Conservation (phyloP, 2,797 vertebrate genomes). For the Urosaurus nigricauda region DNA sequence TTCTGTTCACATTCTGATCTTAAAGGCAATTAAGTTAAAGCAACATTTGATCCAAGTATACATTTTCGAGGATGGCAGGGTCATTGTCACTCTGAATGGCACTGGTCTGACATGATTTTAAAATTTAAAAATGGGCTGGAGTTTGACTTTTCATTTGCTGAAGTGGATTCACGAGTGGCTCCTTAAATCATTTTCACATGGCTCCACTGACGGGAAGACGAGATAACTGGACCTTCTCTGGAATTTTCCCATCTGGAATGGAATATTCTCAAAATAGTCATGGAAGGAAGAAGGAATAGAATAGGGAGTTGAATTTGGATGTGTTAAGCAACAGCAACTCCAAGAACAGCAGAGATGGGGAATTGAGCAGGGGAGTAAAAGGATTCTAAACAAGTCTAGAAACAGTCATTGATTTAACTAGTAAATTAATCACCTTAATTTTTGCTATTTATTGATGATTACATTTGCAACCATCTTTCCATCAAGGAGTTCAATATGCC, state of each 20-base stretch:
- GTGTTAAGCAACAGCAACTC: background rate
- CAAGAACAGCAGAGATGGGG: background rate
- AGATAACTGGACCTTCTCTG: slow-evolving; percentile 1
- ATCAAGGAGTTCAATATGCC: too few species aligned
- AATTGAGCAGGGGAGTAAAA: background rate
- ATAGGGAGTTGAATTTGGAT: too few species aligned
- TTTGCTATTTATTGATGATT: background rate
- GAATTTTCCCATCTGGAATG: background rate
- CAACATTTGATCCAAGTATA: background rate
- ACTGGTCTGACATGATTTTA: background rate
- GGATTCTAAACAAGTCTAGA: background rate
- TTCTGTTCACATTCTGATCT: slow-evolving; percentile 1
- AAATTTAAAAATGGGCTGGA: slow-evolving; percentile 6
- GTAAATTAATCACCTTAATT: too few species aligned
- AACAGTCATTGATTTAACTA: background rate
- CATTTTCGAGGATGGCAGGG: slow-evolving; percentile 36
- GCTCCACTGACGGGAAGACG: background rate
- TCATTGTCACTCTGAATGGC: slow-evolving; percentile 42
- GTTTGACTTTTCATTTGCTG: slow-evolving; percentile 15
- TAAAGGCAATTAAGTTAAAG: slow-evolving; percentile 45
- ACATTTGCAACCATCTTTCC: too few species aligned
- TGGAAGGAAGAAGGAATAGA: background rate
- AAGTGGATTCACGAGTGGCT: background rate
- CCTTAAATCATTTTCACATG: background rate
- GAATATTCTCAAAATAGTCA: background rate